Conservation (phyloP, 2,888 invertebrate genomes). For the Sinotaia quadrata region DNA sequence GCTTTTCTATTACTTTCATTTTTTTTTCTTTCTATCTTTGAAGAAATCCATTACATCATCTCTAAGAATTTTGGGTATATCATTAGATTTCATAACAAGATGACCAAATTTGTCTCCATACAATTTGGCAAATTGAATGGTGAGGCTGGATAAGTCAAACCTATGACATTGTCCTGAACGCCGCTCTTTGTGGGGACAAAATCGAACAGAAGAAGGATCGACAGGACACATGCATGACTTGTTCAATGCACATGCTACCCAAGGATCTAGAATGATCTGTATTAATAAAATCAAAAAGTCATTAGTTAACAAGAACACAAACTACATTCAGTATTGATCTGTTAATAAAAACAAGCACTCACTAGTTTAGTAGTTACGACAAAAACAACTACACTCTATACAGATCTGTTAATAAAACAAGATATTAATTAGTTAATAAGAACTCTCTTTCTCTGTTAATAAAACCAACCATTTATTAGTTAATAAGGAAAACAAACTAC, state of each 20-base stretch:
- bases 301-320: too few relatives aligned
- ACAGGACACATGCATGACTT: constrained; percentile 25
- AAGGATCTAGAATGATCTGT: constrained; percentile 17
- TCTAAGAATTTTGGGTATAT: neutral
- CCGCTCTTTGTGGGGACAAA: constrained; percentile 24
- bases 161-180: constrained; percentile 19
- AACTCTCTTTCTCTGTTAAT: too few relatives aligned
- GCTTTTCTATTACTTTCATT: neutral
- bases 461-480: too few relatives aligned
- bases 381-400: too few relatives aligned
- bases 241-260: constrained; percentile 25
- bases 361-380: too few relatives aligned
- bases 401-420: too few relatives aligned
- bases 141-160: constrained; percentile 24
- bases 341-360: too few relatives aligned
- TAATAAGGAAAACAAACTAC: too few relatives aligned
- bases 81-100: constrained; percentile 8
- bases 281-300: too few relatives aligned
- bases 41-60: constrained; percentile 22
- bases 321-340: too few relatives aligned
- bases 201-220: constrained; percentile 3
- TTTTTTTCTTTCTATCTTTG: constrained; percentile 6
- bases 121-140: constrained; percentile 15
- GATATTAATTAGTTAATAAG: too few relatives aligned
- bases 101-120: constrained; percentile 21